Evolutionary conservation across 1,140 invertebrate genomes (phyloP), one percentile per base, ranked within the genome.

Genomic region (Pristionchus pacificus): DNA sequence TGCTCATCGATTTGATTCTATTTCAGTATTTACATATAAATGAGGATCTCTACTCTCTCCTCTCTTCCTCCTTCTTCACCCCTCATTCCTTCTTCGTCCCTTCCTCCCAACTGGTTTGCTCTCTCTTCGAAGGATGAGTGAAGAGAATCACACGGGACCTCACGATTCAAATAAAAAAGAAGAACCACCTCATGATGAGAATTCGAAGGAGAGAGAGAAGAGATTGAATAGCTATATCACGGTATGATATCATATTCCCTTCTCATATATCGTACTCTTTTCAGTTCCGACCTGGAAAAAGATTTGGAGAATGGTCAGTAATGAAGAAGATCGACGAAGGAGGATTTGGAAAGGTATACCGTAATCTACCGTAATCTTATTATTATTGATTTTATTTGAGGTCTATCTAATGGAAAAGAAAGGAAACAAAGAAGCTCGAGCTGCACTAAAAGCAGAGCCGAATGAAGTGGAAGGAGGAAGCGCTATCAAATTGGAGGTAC

Each of bases 391-490:
- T 6, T 49, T 10, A 10, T 19, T 6, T 49, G 6, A 49, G 38
- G 38, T 49, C 6, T 49, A 49, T 19, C 6, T 49, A 49, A 19
- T 49, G 38, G 19, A 6, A 49, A 6, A 49, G 38, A 6, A 49
- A 49, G 38, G 68, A 60, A n/a, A 30, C 27, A n/a, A 68, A 27
- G 13, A 68, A 70, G 60, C n/a, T n/a, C 33, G 25, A 25, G 66
- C 66, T 10, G 74, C 74, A 24, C 60, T 75, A 15, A 75, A 75
- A 55, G 71, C 71, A 6, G 74, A 75, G 62, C 68, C 74, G 6
- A 75, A 75, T 65, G 74, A 72, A 3, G 61, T 74, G 2, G 74
- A 75, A 66, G 74, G 74, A 14, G 74, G 74, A 58, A 68, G 65
- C 14, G 74, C 74, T 15, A 75, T 75, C 70, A 75, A 75, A 33